Evolutionary conservation across 2,888 invertebrate species (phyloP).

Genomic region (Eumacrocentrus americanus): DNA sequence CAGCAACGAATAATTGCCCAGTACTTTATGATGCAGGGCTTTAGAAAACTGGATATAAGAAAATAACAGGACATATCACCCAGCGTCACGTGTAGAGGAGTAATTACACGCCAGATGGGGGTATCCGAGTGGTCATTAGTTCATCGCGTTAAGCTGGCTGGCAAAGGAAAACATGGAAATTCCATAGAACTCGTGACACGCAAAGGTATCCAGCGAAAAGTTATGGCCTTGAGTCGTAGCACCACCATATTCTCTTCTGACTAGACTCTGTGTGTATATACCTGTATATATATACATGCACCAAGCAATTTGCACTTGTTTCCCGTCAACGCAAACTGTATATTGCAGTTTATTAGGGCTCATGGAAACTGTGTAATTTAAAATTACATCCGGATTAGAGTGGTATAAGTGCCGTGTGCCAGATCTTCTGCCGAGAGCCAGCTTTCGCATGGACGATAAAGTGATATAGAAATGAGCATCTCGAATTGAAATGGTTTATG

Average conservation of each 20-base stretch:
- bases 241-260: background rate
- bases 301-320: conserved; percentile 31
- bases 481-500: background rate
- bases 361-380: conserved; percentile 37
- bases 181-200: conserved; percentile 18
- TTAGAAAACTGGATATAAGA: too few species aligned
- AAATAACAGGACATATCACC: too few species aligned
- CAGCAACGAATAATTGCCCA: too few species aligned
- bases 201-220: background rate
- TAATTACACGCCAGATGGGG: background rate
- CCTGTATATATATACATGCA: conserved; percentile 7
- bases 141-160: background rate
- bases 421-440: background rate
- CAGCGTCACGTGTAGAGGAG: too few species aligned
- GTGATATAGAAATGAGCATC: background rate
- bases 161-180: conserved; percentile 13
- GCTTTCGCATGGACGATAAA: background rate
- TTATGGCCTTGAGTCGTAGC: background rate
- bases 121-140: background rate
- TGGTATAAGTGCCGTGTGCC: conserved; percentile 2
- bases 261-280: background rate
- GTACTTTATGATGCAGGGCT: too few species aligned
- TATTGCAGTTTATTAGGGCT: conserved; percentile 37
- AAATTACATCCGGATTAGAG: conserved; percentile 36
- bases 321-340: conserved; percentile 21